Evolutionary conservation across 1,140 invertebrate genomes (phyloP).

Genomic region (Pollicipes pollicipes): DNA sequence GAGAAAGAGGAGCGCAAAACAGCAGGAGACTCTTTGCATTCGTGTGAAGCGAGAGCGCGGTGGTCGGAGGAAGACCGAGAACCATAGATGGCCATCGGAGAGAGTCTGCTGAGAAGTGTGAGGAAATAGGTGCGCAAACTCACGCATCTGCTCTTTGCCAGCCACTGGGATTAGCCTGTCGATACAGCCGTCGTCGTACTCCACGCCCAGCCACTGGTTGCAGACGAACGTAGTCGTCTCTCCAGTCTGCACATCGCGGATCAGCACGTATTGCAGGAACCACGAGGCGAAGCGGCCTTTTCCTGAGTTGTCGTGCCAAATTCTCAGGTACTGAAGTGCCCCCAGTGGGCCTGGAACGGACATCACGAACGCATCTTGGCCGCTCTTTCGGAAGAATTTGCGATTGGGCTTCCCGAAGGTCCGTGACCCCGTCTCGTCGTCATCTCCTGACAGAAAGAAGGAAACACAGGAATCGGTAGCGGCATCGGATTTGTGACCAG

Average conservation of each 20-base stretch:
- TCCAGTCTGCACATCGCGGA: slow-evolving; percentile 35
- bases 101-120: slow-evolving; percentile 29
- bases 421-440: slow-evolving; percentile 32
- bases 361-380: slow-evolving; percentile 34
- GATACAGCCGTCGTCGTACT: slow-evolving; percentile 37
- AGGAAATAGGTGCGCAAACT: slow-evolving; percentile 32
- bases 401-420: slow-evolving; percentile 27
- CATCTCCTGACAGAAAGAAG: slow-evolving; percentile 33
- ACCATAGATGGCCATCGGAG: slow-evolving; percentile 37
- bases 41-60: slow-evolving; percentile 34
- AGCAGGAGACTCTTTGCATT: slow-evolving; percentile 33
- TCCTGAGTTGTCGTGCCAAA: slow-evolving; percentile 40
- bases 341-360: slow-evolving; percentile 26
- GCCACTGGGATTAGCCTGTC: slow-evolving; percentile 34
- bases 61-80: slow-evolving; percentile 35
- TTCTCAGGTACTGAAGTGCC: slow-evolving; percentile 31
- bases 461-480: slow-evolving; percentile 34
- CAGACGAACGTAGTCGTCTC: slow-evolving; percentile 33
- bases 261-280: slow-evolving; percentile 33
- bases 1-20: slow-evolving; percentile 32
- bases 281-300: slow-evolving; percentile 33
- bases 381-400: slow-evolving; percentile 29
- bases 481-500: slow-evolving; percentile 31
- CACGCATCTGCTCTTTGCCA: slow-evolving; percentile 27
- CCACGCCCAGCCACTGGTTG: slow-evolving; percentile 37